Evolutionary conservation across 2,888 invertebrate species (phyloP), one percentile per base, ranked within the genome.

Genomic region (Mycalesis mineus): DNA sequence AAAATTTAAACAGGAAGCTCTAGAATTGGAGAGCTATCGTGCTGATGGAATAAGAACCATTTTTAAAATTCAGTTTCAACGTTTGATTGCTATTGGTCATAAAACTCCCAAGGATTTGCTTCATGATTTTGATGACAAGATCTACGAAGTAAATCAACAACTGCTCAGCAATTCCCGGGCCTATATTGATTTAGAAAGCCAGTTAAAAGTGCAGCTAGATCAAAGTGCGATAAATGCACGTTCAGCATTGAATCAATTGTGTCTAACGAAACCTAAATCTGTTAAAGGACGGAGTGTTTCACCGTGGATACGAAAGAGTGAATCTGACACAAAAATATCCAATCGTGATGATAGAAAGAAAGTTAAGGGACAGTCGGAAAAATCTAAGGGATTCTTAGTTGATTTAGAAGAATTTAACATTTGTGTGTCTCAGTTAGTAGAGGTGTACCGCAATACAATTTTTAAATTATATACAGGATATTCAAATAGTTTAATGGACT

Each of bases 121-220:
- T 11, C 78, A 84, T 49, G 78, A 84, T 44, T 85, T 87, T 61
- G 87, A 88, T 69, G 73, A 79, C 50, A 74, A 68, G 17, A 76
- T 77, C n/a, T 84, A 81, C 63, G 80, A 80, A 53, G 73, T 83
- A 5, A 88, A 88, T 67, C 83, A 87, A 62, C 87, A 88, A 63
- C 65, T 87, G 40, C 54, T 87, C 17, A 84, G 84, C 66, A 88
- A 88, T 63, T 71, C 61, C 7, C 74, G 81, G 64, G 82, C 83
- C 7, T 84, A 80, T 61, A 62, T 66, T 1, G 82, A 86, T 55
- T 65, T 88, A 41, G 83, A 82, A 62, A 75, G 72, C 13, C 74
- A 78, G 54, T 66, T 88, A 58, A 72, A 70, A 28, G 61, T 68
- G 37, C 75, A 83, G 57, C 76, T 78, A 2, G 77, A 82, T 53